Evolutionary conservation across 23 tunicate species (phyloP).

Genomic region (Ascidia mentula): DNA sequence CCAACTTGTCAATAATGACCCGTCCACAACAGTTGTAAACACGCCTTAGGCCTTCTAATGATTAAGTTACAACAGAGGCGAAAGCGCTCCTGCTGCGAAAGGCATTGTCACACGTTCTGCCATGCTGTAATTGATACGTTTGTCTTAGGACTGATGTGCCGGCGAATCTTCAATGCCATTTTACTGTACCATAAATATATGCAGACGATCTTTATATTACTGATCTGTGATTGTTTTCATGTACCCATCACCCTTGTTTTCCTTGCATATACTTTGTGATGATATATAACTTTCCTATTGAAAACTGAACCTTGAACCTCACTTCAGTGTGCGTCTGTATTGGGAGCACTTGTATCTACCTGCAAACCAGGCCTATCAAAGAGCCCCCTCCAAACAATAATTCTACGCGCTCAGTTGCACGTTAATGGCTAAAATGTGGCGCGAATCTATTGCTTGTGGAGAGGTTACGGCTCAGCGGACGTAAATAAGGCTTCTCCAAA

Average conservation of each 20-base stretch:
- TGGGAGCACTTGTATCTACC: too few species aligned
- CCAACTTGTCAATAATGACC: neutral
- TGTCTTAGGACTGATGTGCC: too few species aligned
- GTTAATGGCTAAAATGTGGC: neutral
- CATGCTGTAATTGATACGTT: too few species aligned
- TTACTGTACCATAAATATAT: too few species aligned
- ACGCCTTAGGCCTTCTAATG: slow-evolving; percentile 3
- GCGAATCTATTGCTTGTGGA: neutral
- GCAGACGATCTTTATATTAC: too few species aligned
- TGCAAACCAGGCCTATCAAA: neutral
- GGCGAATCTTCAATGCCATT: too few species aligned
- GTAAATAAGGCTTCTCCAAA: neutral
- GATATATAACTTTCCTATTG: too few species aligned
- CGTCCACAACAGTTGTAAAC: neutral
- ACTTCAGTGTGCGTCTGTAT: too few species aligned
- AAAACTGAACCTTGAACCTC: too few species aligned
- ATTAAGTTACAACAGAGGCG: slow-evolving; percentile 2
- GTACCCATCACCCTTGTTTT: too few species aligned
- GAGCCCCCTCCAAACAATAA: neutral
- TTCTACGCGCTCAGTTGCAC: neutral
- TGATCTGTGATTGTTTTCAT: too few species aligned
- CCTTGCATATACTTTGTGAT: too few species aligned
- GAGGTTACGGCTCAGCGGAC: neutral
- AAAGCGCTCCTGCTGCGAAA: neutral
- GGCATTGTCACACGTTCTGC: neutral